These are phyloP conservation scores for Nephrotoma flavescens DNA, from an alignment of 2,888 invertebrate species.

Conservation along the genomic window DNA sequence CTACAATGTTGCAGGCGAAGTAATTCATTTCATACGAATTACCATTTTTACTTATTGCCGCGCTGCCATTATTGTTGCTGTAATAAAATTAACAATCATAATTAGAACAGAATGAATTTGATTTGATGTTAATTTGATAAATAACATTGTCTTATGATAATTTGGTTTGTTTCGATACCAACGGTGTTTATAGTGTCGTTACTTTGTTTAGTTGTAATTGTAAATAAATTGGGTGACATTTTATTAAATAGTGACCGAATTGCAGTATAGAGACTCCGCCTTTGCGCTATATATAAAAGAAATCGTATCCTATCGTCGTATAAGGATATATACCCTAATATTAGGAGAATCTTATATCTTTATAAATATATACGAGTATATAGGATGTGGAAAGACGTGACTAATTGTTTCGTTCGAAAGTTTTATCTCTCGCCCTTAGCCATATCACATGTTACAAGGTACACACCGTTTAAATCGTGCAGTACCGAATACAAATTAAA, in stretches of 20 bases:
- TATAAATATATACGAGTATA: neutral
- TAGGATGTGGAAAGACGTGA: neutral
- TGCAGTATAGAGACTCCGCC: neutral
- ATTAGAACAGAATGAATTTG: neutral
- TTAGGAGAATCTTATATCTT: neutral
- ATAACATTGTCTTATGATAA: neutral
- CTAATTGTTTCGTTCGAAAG: neutral
- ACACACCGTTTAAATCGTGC: neutral
- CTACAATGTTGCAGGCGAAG: neutral
- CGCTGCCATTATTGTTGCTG: neutral
- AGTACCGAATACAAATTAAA: neutral
- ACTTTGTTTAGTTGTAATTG: neutral
- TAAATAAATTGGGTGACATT: neutral
- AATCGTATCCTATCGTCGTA: neutral
- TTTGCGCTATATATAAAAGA: neutral
- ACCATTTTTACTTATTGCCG: neutral
- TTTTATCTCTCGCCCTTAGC: neutral
- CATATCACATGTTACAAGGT: neutral
- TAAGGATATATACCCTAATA: neutral
- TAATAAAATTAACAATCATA: neutral
- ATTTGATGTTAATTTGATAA: neutral
- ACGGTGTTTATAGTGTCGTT: neutral
- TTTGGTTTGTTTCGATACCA: neutral
- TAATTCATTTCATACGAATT: neutral
- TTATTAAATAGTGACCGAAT: neutral